These are phyloP conservation scores for Danaus plexippus DNA, from an alignment of 1,140 invertebrate genomes.

Conservation along the genomic window DNA sequence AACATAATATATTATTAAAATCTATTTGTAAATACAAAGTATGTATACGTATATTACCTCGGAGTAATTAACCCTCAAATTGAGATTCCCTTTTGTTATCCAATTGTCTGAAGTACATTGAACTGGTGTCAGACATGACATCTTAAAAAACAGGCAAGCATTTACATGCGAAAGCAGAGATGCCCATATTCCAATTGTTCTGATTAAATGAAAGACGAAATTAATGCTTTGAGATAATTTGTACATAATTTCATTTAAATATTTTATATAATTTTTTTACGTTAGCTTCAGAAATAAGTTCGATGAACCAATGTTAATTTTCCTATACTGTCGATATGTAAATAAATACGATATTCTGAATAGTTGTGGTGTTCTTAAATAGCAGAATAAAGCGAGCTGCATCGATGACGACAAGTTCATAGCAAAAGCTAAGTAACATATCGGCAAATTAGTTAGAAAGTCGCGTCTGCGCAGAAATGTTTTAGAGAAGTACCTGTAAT, in stretches of 20 bases:
- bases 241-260: neutral
- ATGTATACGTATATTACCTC: conserved; percentile 31
- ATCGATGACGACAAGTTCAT: conserved; percentile 29
- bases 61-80: conserved; percentile 45
- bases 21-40: neutral
- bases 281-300: conserved; percentile 58
- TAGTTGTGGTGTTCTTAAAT: conserved; percentile 54
- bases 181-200: conserved; percentile 58
- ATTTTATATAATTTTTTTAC: conserved; percentile 37
- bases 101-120: conserved; percentile 57
- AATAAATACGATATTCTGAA: conserved; percentile 60
- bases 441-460: conserved; percentile 52
- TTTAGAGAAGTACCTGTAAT: conserved; percentile 56
- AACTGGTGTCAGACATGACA: conserved; percentile 56
- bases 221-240: neutral
- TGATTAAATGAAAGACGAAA: conserved; percentile 16
- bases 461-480: conserved; percentile 48
- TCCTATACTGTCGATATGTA: conserved; percentile 53
- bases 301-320: conserved; percentile 53
- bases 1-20: neutral
- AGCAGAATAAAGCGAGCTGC: conserved; percentile 46
- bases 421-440: conserved; percentile 53
- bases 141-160: conserved; percentile 60
- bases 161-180: conserved; percentile 60
- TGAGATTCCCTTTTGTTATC: conserved; percentile 56